These are phyloP conservation scores for Magallana ariakensis DNA, from an alignment of 1,140 invertebrate species.

Conservation along the genomic window DNA sequence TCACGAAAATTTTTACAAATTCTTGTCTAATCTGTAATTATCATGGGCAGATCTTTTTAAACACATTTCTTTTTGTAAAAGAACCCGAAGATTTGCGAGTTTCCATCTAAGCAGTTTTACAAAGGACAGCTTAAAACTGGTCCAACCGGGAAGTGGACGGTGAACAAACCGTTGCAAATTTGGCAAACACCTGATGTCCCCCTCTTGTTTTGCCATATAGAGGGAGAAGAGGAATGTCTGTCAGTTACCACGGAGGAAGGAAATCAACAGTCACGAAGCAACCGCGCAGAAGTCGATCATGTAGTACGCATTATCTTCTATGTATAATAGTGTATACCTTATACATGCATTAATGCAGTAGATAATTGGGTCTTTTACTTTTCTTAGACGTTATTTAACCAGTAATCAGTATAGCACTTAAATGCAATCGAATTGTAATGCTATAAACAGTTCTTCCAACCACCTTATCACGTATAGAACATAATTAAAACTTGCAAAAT, in stretches of 20 bases:
- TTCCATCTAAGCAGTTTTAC: conserved; percentile 72
- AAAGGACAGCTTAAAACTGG: conserved; percentile 60
- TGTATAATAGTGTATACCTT: too few relatives aligned
- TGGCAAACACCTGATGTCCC: conserved; percentile 51
- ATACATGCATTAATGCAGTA: too few relatives aligned
- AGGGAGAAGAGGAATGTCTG: conserved; percentile 63
- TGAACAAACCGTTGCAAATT: conserved; percentile 40
- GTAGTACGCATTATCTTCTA: conserved; percentile 58
- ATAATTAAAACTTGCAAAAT: too few relatives aligned
- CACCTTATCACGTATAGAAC: too few relatives aligned
- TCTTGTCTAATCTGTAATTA: too few relatives aligned
- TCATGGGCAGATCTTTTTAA: too few relatives aligned
- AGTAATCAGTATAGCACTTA: too few relatives aligned
- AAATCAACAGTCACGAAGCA: conserved; percentile 62
- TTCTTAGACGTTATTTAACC: too few relatives aligned
- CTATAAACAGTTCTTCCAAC: too few relatives aligned
- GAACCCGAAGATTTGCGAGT: conserved; percentile 70
- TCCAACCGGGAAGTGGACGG: not conserved
- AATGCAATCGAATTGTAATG: too few relatives aligned
- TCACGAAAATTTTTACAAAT: too few relatives aligned
- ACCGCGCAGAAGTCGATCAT: conserved; percentile 56
- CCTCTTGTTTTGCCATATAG: conserved; percentile 66
- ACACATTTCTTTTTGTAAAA: conserved; percentile 24
- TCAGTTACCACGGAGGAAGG: conserved; percentile 62
- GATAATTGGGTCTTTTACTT: too few relatives aligned